phyloP scores from a whole-genome alignment of 2,888 invertebrate genomes.

The Lepetodrilus schrolli region DNA sequence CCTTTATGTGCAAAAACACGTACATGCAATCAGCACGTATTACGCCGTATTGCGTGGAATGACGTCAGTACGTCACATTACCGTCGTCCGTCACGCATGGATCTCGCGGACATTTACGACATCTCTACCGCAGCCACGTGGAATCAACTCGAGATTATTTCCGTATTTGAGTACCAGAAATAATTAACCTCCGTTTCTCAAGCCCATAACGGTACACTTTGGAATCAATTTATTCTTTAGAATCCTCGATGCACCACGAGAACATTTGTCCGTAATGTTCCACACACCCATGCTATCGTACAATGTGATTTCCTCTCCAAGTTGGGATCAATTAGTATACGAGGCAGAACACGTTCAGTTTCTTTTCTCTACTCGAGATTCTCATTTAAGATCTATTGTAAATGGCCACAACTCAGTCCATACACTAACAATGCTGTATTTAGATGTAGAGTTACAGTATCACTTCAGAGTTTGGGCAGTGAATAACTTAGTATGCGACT shows the following conservation, averaged over 20 bases:
- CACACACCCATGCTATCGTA: not conserved
- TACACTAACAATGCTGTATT: not conserved
- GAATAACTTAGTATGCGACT: too few relatives aligned
- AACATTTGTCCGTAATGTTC: not conserved
- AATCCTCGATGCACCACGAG: not conserved
- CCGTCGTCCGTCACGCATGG: not conserved
- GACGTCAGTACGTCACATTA: not conserved
- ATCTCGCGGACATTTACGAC: not conserved
- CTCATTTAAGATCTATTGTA: constrained; percentile 3
- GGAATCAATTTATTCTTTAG: not conserved
- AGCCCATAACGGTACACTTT: not conserved
- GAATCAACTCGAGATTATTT: not conserved
- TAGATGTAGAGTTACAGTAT: constrained; percentile 3
- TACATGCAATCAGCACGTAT: not conserved
- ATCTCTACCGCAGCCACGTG: not conserved
- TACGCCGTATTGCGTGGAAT: not conserved
- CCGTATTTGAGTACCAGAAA: not conserved
- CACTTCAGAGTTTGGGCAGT: constrained; percentile 3
- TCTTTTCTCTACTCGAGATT: not conserved
- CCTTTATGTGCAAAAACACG: not conserved
- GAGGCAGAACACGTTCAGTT: not conserved
- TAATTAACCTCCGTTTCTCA: not conserved
- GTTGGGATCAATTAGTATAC: not conserved
- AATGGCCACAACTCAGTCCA: not conserved
- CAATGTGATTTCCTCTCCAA: constrained; percentile 2